Conservation (phyloP, 1,140 invertebrate genomes). For the Probaryconus sp. region DNA sequence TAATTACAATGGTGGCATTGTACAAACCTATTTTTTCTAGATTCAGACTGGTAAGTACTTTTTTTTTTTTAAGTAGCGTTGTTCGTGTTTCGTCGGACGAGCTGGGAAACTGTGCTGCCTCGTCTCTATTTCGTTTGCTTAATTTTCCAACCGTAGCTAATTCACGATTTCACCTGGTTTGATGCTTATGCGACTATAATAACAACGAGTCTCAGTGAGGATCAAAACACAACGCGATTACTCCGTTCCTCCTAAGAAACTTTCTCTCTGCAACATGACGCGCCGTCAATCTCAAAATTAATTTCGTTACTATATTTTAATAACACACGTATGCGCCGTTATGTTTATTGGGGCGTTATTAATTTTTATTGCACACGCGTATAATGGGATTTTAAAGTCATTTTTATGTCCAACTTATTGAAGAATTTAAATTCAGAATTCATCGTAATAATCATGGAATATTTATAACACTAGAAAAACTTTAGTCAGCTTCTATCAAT, state of each 20-base stretch:
- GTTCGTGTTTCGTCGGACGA: slow-evolving; percentile 1
- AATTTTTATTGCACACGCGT: too few species aligned
- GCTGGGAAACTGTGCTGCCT: not conserved
- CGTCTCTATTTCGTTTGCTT: not conserved
- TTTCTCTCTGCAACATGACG: not conserved
- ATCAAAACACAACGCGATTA: slow-evolving; percentile 16
- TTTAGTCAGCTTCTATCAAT: too few species aligned
- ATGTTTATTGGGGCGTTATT: too few species aligned
- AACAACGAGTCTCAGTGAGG: not conserved
- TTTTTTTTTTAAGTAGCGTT: slow-evolving; percentile 10
- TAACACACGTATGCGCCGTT: not conserved
- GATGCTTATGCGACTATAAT: slow-evolving; percentile 4
- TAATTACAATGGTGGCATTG: too few species aligned
- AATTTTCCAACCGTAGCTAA: slow-evolving; percentile 14
- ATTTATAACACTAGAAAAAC: too few species aligned
- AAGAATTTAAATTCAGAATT: too few species aligned
- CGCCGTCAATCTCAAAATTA: not conserved
- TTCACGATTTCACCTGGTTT: slow-evolving; percentile 12
- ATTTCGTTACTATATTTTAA: not conserved
- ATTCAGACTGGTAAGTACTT: slow-evolving; percentile 17
- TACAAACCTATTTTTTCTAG: too few species aligned
- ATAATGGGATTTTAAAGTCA: too few species aligned
- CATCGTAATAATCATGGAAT: too few species aligned
- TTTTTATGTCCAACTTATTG: too few species aligned
- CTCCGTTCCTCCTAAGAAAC: not conserved